Evolutionary conservation across 2,113 vertebrate species (phyloP).

Genomic region (Myrmophylax atrothorax): DNA sequence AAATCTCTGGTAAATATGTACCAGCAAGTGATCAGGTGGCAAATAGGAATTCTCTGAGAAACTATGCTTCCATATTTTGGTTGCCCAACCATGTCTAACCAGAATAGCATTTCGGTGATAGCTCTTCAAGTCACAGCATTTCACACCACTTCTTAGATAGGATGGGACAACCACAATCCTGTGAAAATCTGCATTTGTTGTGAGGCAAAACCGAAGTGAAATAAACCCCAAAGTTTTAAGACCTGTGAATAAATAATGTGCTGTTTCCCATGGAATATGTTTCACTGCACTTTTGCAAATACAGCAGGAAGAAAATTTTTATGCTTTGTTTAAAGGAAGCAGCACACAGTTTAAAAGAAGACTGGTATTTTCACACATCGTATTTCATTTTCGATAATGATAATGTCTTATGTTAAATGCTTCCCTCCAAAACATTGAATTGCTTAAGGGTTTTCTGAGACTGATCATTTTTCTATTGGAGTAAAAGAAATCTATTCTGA

Average conservation of each 20-base stretch:
- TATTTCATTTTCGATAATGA: not conserved
- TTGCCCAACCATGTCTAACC: not conserved
- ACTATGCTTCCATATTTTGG: not conserved
- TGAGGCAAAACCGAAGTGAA: constrained; percentile 28
- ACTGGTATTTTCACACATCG: not conserved
- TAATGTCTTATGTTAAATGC: not conserved
- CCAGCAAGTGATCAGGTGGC: not conserved
- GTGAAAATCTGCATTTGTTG: constrained; percentile 47
- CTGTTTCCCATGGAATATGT: not conserved
- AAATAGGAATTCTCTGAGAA: not conserved
- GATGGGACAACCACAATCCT: not conserved
- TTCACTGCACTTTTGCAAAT: not conserved
- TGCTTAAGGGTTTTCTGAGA: not conserved
- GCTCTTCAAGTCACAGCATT: constrained; percentile 21
- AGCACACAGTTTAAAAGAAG: not conserved
- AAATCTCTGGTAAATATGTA: not conserved
- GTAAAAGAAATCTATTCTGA: not conserved
- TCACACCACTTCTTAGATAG: constrained; percentile 23
- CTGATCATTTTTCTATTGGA: not conserved
- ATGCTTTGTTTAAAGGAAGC: not conserved
- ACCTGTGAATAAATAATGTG: not conserved
- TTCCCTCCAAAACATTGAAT: not conserved
- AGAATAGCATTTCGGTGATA: not conserved
- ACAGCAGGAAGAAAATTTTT: not conserved
- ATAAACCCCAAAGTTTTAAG: not conserved